These are phyloP conservation scores for Perodicticus potto DNA, from an alignment of 2,797 vertebrate species.

Conservation along the genomic window DNA sequence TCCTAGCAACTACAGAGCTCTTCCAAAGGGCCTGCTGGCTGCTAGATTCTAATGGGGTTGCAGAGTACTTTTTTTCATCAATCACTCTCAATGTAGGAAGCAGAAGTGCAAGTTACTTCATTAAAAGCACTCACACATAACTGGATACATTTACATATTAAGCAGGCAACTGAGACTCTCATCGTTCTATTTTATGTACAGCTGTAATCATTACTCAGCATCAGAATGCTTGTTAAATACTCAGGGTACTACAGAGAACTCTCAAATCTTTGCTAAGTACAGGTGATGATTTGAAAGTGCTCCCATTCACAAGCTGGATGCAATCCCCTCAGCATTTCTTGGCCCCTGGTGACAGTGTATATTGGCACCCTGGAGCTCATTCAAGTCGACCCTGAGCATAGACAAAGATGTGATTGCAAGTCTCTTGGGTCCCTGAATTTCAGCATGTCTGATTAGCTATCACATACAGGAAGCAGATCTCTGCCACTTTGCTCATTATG, in stretches of 20 bases:
- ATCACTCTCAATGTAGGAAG: constrained; percentile 83
- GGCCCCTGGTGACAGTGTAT: background rate
- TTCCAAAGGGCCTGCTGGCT: constrained; percentile 49
- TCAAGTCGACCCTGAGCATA: constrained; percentile 20
- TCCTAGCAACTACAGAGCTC: constrained; percentile 21
- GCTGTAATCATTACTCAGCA: constrained; percentile 85
- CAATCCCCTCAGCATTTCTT: constrained; percentile 3
- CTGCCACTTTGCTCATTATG: background rate
- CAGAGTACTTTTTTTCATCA: constrained; percentile 83
- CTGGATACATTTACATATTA: constrained; percentile 89
- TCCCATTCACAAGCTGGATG: constrained; percentile 73
- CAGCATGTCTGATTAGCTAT: background rate
- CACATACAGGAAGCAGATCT: constrained; percentile 24
- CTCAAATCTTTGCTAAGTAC: constrained; percentile 77
- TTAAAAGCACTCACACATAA: constrained; percentile 86
- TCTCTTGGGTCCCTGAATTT: background rate
- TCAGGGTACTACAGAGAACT: constrained; percentile 76
- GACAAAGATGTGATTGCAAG: constrained; percentile 1
- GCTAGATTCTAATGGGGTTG: constrained; percentile 77
- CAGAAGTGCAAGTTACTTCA: constrained; percentile 86
- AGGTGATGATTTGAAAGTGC: constrained; percentile 70
- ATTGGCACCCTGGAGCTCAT: background rate
- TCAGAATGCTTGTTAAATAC: constrained; percentile 82
- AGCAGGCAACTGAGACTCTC: constrained; percentile 87
- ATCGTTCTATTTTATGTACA: constrained; percentile 84